These are phyloP conservation scores for Trematomus bernacchii DNA, from an alignment of 2,797 vertebrate species.

Conservation along the genomic window DNA sequence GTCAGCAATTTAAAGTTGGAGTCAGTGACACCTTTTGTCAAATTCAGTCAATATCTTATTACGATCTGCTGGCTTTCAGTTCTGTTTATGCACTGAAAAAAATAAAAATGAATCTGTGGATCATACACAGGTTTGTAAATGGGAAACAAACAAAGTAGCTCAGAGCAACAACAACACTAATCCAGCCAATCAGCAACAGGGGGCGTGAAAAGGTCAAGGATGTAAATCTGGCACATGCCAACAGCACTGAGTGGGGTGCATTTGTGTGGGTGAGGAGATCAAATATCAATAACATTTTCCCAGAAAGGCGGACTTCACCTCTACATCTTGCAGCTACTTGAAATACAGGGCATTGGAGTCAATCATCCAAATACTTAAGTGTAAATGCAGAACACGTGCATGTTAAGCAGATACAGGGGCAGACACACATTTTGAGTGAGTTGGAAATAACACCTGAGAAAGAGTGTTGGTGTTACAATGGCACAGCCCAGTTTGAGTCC, in stretches of 20 bases:
- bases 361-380: slow-evolving; percentile 16
- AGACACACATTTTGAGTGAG: neutral
- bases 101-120: neutral
- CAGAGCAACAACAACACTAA: no score
- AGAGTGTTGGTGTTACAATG: neutral
- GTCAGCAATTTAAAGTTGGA: neutral
- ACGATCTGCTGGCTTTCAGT: neutral
- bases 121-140: neutral
- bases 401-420: slow-evolving; percentile 14
- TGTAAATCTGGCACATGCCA: neutral
- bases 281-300: neutral
- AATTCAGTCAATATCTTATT: no score
- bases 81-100: no score
- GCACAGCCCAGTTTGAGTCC: slow-evolving; percentile 6
- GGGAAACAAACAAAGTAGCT: no score
- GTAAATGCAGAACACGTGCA: slow-evolving; percentile 8
- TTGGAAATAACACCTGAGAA: slow-evolving; percentile 9
- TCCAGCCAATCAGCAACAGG: no score
- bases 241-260: neutral
- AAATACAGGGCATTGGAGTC: slow-evolving; percentile 4
- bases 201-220: no score
- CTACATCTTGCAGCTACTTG: neutral
- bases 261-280: neutral
- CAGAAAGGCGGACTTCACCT: neutral
- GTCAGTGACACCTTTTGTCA: no score